Evolutionary conservation across 2,113 vertebrate genomes (phyloP).

Genomic region (Zosterops pallidus): DNA sequence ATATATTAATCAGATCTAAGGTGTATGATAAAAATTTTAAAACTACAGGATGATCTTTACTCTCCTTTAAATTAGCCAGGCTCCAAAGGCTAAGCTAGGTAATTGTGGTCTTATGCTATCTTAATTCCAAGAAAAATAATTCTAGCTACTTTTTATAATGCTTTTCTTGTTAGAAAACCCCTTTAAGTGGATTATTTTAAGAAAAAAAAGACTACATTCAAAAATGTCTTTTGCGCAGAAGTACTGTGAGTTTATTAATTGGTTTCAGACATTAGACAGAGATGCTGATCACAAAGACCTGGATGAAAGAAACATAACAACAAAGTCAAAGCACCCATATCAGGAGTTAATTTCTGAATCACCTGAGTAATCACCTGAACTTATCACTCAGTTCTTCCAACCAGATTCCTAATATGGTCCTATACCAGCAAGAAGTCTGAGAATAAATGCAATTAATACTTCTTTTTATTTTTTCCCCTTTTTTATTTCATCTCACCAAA

Average conservation of each 20-base stretch:
- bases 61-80: neutral
- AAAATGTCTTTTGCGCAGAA: neutral
- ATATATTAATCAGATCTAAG: neutral
- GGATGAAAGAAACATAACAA: neutral
- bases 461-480: accelerated
- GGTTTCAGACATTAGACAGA: neutral
- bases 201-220: neutral
- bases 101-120: neutral
- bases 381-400: neutral
- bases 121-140: neutral
- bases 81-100: neutral
- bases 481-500: neutral
- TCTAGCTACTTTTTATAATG: neutral
- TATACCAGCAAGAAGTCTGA: neutral
- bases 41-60: neutral
- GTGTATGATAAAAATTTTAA: neutral
- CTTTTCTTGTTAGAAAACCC: neutral
- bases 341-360: neutral
- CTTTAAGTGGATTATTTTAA: neutral
- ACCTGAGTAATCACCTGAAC: neutral
- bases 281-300: neutral
- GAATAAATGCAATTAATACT: neutral
- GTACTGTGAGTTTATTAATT: neutral
- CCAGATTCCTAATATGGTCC: neutral
- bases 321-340: neutral